These are phyloP conservation scores for Miichthys miiuy DNA, from an alignment of 2,797 vertebrate species.

Conservation along the genomic window DNA sequence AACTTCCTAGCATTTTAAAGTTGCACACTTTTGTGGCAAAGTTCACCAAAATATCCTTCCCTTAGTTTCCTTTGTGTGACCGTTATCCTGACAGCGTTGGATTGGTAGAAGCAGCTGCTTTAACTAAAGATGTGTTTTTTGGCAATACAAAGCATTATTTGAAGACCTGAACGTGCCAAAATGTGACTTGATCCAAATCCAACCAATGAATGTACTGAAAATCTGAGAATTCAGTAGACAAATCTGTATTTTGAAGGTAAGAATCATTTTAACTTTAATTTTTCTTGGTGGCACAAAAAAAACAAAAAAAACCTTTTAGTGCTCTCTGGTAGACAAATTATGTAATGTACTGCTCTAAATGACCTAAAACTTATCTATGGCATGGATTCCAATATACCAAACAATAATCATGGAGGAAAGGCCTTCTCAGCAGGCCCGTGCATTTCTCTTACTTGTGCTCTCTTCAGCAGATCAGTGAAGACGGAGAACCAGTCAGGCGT, in stretches of 20 bases:
- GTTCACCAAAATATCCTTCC: not conserved
- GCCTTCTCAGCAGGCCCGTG: no score
- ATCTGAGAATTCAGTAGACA: not conserved
- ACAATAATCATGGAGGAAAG: not conserved
- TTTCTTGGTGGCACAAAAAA: not conserved
- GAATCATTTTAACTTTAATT: no score
- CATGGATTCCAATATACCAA: not conserved
- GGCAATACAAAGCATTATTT: not conserved
- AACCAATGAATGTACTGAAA: not conserved
- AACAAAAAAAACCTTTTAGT: not conserved
- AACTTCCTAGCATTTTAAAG: not conserved
- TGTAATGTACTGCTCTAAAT: not conserved
- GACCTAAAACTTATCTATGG: not conserved
- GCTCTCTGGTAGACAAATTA: not conserved
- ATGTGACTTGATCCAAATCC: no score
- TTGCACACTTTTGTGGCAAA: not conserved
- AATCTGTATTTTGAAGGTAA: no score
- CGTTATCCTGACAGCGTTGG: not conserved
- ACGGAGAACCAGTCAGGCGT: slow-evolving; percentile 90
- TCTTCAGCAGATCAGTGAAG: slow-evolving; percentile 93
- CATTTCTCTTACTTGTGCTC: slow-evolving; percentile 89
- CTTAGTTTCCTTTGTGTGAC: not conserved
- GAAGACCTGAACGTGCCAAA: not conserved
- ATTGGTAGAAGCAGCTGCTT: not conserved
- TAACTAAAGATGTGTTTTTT: not conserved